phyloP scores from a whole-genome alignment of 2,888 invertebrate genomes.

The Limnephilus marmoratus region DNA sequence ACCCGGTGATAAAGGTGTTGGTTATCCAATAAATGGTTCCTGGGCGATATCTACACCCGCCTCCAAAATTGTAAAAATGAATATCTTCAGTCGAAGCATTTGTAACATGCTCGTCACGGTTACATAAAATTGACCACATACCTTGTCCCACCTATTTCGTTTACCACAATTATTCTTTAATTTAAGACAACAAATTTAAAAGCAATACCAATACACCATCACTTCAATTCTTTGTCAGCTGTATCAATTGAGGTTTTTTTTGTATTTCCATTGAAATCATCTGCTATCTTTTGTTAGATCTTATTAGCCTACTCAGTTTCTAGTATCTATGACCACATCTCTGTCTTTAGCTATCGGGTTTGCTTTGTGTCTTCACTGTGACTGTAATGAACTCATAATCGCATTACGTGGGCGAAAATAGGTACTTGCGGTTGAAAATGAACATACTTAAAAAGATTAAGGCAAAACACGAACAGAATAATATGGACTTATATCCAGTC shows the following conservation, averaged over 20 bases:
- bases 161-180: not conserved
- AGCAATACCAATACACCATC: not conserved
- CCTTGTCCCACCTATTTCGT: too few species aligned
- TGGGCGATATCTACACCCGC: too few species aligned
- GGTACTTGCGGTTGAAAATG: not conserved
- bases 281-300: not conserved
- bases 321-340: not conserved
- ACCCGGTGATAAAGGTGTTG: too few species aligned
- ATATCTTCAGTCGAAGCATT: not conserved
- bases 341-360: not conserved
- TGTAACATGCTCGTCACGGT: not conserved
- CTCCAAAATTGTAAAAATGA: too few species aligned
- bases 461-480: not conserved
- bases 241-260: not conserved
- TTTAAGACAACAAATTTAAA: not conserved
- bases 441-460: not conserved
- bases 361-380: not conserved
- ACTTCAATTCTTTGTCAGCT: not conserved
- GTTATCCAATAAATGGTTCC: too few species aligned
- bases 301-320: not conserved
- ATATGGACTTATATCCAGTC: not conserved
- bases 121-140: too few species aligned
- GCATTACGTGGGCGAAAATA: not conserved
- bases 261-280: not conserved
- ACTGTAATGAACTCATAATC: not conserved